Conservation (phyloP, 2,797 vertebrate genomes). For the Xenops minutus region DNA sequence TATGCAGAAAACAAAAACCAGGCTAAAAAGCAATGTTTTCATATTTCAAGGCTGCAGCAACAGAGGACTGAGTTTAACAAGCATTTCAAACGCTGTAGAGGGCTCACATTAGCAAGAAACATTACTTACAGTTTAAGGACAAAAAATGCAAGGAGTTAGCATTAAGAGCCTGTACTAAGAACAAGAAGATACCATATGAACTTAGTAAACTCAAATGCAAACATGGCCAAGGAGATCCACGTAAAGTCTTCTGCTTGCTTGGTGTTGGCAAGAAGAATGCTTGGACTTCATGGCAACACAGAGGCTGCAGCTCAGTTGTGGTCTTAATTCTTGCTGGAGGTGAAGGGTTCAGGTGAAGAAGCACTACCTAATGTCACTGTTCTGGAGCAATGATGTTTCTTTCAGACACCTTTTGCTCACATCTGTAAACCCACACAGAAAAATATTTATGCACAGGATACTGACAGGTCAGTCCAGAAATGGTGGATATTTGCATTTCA, state of each 20-base stretch:
- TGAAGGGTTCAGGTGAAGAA: fast-evolving
- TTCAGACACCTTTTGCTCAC: neutral
- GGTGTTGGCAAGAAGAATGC: neutral
- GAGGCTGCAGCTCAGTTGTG: neutral
- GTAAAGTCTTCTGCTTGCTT: fast-evolving
- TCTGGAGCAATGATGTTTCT: neutral
- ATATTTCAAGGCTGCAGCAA: neutral
- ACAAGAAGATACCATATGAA: neutral
- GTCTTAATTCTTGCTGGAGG: neutral
- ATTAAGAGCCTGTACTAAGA: neutral
- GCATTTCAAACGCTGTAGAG: neutral
- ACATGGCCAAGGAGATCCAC: neutral
- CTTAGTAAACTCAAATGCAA: neutral
- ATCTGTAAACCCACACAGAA: neutral
- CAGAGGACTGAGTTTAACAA: neutral
- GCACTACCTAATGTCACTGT: neutral
- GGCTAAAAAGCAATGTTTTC: neutral
- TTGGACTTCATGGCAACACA: fast-evolving
- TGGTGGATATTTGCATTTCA: neutral
- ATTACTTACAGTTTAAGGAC: neutral
- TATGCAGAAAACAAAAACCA: neutral
- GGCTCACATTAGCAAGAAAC: neutral
- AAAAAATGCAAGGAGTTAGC: neutral
- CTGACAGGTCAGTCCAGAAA: neutral
- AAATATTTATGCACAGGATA: neutral